Percentiles rank a stretch among this genome's conserved stretches.
These are phyloP conservation scores for Pseudocheirus occidentalis DNA, from an alignment of 2,797 vertebrate species.

Conservation along the genomic window DNA sequence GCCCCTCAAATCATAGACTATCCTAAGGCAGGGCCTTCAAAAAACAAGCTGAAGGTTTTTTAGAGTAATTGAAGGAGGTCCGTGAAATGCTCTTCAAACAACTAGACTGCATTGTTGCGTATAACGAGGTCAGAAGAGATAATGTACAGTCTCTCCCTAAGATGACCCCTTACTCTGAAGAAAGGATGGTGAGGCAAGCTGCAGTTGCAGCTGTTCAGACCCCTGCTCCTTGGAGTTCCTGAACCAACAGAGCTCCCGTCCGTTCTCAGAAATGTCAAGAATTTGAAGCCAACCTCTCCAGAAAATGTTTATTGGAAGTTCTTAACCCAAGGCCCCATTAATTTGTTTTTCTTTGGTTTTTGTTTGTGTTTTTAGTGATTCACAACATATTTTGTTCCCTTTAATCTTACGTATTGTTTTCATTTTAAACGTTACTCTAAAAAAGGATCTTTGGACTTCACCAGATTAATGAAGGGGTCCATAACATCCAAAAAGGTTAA, in stretches of 20 bases:
- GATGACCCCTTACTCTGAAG: not conserved
- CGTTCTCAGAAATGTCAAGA: not conserved
- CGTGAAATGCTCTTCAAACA: not conserved
- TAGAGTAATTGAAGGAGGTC: not conserved
- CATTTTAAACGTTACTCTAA: not conserved
- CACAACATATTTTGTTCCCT: not conserved
- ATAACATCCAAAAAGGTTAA: not conserved
- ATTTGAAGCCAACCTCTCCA: not conserved
- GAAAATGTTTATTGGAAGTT: not conserved
- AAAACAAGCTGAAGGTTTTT: not conserved
- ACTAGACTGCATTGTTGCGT: not conserved
- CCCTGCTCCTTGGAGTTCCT: not conserved
- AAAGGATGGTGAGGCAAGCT: not conserved
- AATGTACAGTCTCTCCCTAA: not conserved
- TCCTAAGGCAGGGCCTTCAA: not conserved
- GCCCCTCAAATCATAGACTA: not conserved
- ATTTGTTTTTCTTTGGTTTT: not conserved
- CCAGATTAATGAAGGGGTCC: not conserved
- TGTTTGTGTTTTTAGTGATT: not conserved
- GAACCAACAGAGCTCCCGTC: not conserved
- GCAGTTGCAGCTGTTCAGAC: not conserved
- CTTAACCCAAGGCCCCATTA: not conserved
- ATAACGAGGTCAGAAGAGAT: not conserved
- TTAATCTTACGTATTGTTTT: not conserved
- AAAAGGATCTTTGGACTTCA: not conserved